Percentiles rank a stretch among this genome's conserved stretches.
These are phyloP conservation scores for Apocheima hispidaria DNA, from an alignment of 2,888 invertebrate species.

Conservation along the genomic window DNA sequence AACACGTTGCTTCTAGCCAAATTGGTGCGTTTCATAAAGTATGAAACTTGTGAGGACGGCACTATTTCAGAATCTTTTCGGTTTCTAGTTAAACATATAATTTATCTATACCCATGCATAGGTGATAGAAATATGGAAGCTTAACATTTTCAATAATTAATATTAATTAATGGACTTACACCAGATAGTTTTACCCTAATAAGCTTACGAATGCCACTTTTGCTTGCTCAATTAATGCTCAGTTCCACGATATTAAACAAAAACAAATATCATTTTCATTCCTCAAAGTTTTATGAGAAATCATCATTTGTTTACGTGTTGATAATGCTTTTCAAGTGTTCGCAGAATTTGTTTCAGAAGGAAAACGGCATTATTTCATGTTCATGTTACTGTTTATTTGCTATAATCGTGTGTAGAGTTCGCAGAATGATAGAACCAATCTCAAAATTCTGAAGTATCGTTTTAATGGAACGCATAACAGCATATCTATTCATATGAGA, in stretches of 20 bases:
- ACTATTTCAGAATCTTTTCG: not conserved
- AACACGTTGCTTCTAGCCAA: slow-evolving; percentile 50
- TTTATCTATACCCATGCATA: not conserved
- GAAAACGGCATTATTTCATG: slow-evolving; percentile 31
- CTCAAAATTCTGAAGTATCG: not conserved
- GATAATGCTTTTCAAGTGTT: slow-evolving; percentile 28
- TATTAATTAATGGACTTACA: not conserved
- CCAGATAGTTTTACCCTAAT: not conserved
- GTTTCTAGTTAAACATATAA: not conserved
- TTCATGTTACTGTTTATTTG: slow-evolving; percentile 26
- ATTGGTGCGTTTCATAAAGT: not conserved
- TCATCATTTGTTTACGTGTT: slow-evolving; percentile 21
- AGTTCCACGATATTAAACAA: slow-evolving; percentile 10
- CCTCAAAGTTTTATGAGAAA: slow-evolving; percentile 24
- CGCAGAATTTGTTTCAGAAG: slow-evolving; percentile 24
- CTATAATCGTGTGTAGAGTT: slow-evolving; percentile 16
- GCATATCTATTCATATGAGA: not conserved
- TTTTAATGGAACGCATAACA: slow-evolving; percentile 1
- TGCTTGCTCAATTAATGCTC: not conserved
- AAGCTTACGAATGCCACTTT: not conserved
- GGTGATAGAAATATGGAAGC: not conserved
- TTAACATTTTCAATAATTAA: not conserved
- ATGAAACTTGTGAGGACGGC: not conserved
- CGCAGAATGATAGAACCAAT: slow-evolving; percentile 14
- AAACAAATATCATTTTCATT: slow-evolving; percentile 21